Base-by-base conservation (phyloP, 2,797 vertebrate genomes). In the Nothura maculosa region DNA sequence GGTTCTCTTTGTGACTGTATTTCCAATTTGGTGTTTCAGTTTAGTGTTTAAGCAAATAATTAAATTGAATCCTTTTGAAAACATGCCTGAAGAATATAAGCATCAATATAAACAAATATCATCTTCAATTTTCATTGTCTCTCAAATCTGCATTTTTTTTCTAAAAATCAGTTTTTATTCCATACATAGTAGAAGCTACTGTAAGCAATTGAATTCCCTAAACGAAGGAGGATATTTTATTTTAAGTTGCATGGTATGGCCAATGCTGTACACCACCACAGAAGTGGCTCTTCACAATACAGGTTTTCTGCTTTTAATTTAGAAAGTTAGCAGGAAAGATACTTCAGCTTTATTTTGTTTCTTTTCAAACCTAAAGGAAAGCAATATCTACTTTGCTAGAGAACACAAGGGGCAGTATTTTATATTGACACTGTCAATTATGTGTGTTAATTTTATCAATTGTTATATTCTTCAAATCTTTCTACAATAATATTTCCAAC, bases 251-350 rank as follows among this genome's bases (percentile, higher is more conserved):
- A 28, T 50, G 4, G 47, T 76, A 58, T 32, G 55, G 55, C 38
- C 75, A 77, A 83, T 82, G 72, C 34, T 55, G 6, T 14, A 36
- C 34, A 52, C 10, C 67, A 50, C 12, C 48, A 42, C 6, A 28
- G 30, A 89, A 95, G 47, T 74, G 17, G 40, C 21, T 79, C 24
- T 93, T 92, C 74, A 70, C 27, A 92, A 25, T 70, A 67, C 19
- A 89, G 80, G 81, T 87, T 75, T 90, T 94, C 88, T 87, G 40
- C 28, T 94, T 97, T 94, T 91, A 88, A 89, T 83, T 86, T 84
- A 34, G 62, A 94, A 96, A 94, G 76, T 74, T 87, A 83, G 50
- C 62, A 95, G 75, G 66, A 84, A 91, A 95, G 34, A 24, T 76
- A 85, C 91, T 95, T 85, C 66, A 48, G 27, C 16, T 96, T 85